Evolutionary conservation across 1,140 invertebrate species (phyloP).

Genomic region (Cryptotermes secundus): DNA sequence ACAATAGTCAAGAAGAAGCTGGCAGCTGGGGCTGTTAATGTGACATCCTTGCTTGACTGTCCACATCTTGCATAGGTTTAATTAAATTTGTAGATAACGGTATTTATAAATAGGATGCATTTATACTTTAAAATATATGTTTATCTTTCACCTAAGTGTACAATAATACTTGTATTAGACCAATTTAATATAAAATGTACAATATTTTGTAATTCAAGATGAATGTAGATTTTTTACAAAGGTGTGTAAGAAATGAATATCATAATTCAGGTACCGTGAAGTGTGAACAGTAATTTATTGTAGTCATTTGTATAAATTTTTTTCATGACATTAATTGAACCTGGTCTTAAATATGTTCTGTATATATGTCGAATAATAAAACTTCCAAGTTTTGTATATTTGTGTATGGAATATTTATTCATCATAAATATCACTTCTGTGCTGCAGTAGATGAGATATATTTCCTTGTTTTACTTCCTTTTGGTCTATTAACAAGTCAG

Average conservation of each 20-base stretch:
- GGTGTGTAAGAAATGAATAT: neutral
- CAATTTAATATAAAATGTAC: neutral
- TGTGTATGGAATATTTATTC: neutral
- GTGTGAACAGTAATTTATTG: neutral
- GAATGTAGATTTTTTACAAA: slow-evolving; percentile 5
- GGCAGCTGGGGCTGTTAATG: no score
- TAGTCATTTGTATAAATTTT: neutral
- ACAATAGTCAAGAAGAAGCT: no score
- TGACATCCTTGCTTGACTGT: no score
- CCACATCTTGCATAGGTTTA: no score
- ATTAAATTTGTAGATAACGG: no score
- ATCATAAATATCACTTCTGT: no score
- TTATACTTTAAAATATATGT: neutral
- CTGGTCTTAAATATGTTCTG: neutral
- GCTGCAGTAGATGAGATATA: no score
- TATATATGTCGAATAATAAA: slow-evolving; percentile 6
- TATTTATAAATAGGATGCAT: no score
- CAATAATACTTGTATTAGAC: neutral
- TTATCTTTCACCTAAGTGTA: neutral
- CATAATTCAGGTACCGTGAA: neutral
- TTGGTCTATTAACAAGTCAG: no score
- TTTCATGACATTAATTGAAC: neutral
- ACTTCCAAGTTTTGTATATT: neutral
- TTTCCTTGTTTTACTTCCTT: no score
- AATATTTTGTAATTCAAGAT: neutral